phyloP scores from a whole-genome alignment of 1,140 invertebrate species.

The Plectrocnemia conspersa region DNA sequence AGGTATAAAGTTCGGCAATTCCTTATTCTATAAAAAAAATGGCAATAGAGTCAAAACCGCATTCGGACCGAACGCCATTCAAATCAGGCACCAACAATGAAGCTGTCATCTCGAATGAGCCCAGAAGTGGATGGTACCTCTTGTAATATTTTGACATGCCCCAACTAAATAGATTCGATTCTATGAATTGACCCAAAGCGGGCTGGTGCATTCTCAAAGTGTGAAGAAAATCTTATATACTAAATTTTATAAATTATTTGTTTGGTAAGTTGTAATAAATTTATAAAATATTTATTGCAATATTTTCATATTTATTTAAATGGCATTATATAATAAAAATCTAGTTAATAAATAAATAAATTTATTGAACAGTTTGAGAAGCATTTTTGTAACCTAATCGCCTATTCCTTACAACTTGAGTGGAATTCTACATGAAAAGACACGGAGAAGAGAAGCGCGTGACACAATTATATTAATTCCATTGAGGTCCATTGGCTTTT shows the following conservation, averaged over 20 bases:
- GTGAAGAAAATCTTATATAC: too few relatives aligned
- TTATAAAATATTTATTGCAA: too few relatives aligned
- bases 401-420: constrained; percentile 16
- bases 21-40: too few relatives aligned
- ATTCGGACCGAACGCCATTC: constrained; percentile 10
- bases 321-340: not conserved
- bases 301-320: not conserved
- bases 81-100: constrained; percentile 12
- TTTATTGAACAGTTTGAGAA: constrained; percentile 15
- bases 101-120: constrained; percentile 20
- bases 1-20: too few relatives aligned
- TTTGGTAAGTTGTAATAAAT: too few relatives aligned
- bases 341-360: not conserved
- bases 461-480: constrained; percentile 21
- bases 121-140: not conserved
- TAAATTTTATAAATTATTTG: too few relatives aligned
- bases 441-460: constrained; percentile 21
- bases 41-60: not conserved
- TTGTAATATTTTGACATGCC: constrained; percentile 25
- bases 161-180: constrained; percentile 17
- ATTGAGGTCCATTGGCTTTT: constrained; percentile 17
- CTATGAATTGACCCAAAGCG: constrained; percentile 14
- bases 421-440: constrained; percentile 22
- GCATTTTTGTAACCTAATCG: constrained; percentile 15
- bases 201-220: too few relatives aligned